phyloP scores from a whole-genome alignment of 2,113 vertebrate species.

The Blennius ocellaris region DNA sequence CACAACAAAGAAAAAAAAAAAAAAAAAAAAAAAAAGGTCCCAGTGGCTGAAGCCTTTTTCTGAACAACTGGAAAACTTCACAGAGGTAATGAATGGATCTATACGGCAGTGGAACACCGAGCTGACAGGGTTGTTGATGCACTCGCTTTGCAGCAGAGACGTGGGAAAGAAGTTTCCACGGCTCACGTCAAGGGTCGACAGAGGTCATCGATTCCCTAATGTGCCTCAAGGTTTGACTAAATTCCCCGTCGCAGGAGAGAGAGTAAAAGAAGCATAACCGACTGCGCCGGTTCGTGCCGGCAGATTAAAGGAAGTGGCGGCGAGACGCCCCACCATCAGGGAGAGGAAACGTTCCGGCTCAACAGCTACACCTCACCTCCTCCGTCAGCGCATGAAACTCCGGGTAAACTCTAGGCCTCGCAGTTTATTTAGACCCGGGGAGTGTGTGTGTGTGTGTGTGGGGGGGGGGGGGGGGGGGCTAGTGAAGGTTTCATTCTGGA shows the following conservation, averaged over 20 bases:
- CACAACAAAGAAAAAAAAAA: no score
- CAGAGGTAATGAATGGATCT: constrained; percentile 6
- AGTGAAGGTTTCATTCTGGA: constrained; percentile 1
- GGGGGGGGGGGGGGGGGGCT: constrained; percentile 32
- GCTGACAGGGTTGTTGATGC: not conserved
- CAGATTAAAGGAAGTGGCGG: no score
- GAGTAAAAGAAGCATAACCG: not conserved
- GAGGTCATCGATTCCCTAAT: constrained; percentile 41
- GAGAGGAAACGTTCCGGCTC: constrained; percentile 1
- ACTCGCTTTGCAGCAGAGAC: not conserved
- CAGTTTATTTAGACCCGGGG: constrained; percentile 40
- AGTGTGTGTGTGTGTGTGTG: no score
- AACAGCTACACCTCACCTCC: constrained; percentile 21
- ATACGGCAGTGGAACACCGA: not conserved
- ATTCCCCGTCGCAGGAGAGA: not conserved
- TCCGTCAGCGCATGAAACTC: constrained; percentile 16
- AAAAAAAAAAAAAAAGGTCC: constrained; percentile 4
- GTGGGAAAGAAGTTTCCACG: not conserved
- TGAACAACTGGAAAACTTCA: not conserved
- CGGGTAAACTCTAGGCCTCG: constrained; percentile 30
- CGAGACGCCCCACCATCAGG: constrained; percentile 7
- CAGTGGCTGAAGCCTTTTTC: not conserved
- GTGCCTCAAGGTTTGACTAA: constrained; percentile 22
- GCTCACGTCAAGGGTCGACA: constrained; percentile 8
- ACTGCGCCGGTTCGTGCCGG: no score